A percentile compares a stretch with the other conserved stretches of the same genome.
Conservation (phyloP, 2,797 vertebrate genomes). For the Brachyrhaphis roseni region DNA sequence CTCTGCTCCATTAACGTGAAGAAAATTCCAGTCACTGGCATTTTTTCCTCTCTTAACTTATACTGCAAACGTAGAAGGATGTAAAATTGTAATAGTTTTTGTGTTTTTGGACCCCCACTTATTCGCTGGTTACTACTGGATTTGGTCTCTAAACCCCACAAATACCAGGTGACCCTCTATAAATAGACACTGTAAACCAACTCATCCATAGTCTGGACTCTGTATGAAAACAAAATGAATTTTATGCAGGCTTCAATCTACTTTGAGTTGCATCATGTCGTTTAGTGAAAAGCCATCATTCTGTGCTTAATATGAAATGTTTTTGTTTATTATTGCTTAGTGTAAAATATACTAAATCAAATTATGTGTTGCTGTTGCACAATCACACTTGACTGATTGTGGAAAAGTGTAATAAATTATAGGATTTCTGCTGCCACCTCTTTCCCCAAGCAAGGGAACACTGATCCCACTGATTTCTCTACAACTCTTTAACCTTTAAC, state of each 20-base stretch:
- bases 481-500: slow-evolving; percentile 2
- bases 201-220: not conserved
- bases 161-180: too few species aligned
- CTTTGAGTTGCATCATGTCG: not conserved
- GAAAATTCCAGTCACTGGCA: not conserved
- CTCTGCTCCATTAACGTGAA: not conserved
- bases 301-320: not conserved
- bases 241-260: not conserved
- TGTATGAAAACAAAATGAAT: not conserved
- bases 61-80: not conserved
- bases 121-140: too few species aligned
- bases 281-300: not conserved
- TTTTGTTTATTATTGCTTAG: not conserved
- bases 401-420: not conserved
- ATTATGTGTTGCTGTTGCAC: not conserved
- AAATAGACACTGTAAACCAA: not conserved
- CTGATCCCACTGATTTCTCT: not conserved
- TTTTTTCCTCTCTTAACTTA: not conserved
- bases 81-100: not conserved
- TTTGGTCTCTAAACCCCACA: too few species aligned
- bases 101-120: not conserved
- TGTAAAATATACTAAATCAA: not conserved
- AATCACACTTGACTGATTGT: slow-evolving; percentile 37
- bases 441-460: not conserved
- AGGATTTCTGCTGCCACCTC: not conserved